Base-by-base conservation (phyloP, 2,888 invertebrate genomes). In the Lasioglossum vierecki region DNA sequence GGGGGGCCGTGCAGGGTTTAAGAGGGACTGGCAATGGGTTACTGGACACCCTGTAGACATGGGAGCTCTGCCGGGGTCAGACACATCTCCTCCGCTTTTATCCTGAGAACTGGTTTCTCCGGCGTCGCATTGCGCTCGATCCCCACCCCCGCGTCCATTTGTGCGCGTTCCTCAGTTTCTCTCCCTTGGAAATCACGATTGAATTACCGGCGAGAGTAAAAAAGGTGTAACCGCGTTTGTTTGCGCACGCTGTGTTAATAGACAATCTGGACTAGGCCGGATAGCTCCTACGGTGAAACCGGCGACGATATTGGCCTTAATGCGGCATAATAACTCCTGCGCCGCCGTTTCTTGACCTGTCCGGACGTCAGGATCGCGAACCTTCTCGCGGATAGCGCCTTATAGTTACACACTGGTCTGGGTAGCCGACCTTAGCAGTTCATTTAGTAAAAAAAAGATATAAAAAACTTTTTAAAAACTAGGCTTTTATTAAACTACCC, bases 31-130 rank as follows among this genome's bases (percentile, higher is more conserved):
- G 76, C 76, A 70, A 82, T 77, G 72, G 82, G 88, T 87, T 83
- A 83, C 70, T 73, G 78, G 76, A 87, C 88, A 88, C 88, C 86
- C 87, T 87, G 72, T 88, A 86, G 86, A 90, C 81, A 78, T 76
- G 71, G 78, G 77, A 82, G 81, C 71, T 81, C 80, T 74, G 60
- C 68, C 76, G 87, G 89, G 89, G 88, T 89, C 89, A 89, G 82
- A 83, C 86, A 79, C 79, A 83, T 88, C 82, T 84, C 82, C 35
- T 63, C 82, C 80, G 76, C 86, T 78, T 88, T 86, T 85, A 90
- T 88, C 90, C 89, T 81, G 81, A 86, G 90, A 90, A 90, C 90
- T 90, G 90, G 90, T 90, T 90, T 90, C 88, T 90, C 88, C 30
- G 83, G 90, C 90, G 89, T 90, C 86, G 85, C 85, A 82, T 88